Percentiles rank a stretch among this genome's conserved stretches.
Evolutionary conservation across 2,113 vertebrate genomes (phyloP).

Genomic region (Aegotheles bennettii): DNA sequence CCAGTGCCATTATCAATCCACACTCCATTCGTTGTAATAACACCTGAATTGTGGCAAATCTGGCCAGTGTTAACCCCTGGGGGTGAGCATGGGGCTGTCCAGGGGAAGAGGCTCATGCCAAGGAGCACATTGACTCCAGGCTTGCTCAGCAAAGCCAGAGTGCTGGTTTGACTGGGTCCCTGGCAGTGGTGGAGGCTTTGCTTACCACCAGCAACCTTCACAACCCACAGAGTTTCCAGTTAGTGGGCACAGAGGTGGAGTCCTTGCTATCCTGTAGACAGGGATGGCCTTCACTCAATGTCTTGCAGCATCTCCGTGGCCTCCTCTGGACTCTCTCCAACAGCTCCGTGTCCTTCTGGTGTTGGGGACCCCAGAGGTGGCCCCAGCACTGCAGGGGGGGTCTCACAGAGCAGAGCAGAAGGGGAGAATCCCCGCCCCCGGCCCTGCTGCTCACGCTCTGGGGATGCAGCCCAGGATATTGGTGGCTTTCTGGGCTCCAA

Average conservation of each 20-base stretch:
- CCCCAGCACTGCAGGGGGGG: too few relatives aligned
- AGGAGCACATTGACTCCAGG: background rate
- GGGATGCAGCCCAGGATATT: too few relatives aligned
- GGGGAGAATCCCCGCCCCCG: too few relatives aligned
- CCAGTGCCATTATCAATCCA: slow-evolving; percentile 9
- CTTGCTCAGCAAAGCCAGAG: background rate
- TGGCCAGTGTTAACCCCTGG: background rate
- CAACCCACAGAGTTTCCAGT: background rate
- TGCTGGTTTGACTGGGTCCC: background rate
- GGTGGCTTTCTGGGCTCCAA: too few relatives aligned
- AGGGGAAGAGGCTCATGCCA: background rate
- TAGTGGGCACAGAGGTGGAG: background rate
- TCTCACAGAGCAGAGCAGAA: too few relatives aligned
- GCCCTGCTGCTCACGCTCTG: too few relatives aligned
- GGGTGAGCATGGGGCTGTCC: background rate
- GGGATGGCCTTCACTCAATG: too few relatives aligned
- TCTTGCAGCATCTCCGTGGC: too few relatives aligned
- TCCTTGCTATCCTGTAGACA: background rate
- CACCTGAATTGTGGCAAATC: background rate
- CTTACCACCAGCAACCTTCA: background rate
- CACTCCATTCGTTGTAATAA: background rate
- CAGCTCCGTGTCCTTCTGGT: too few relatives aligned
- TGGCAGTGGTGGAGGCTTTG: background rate
- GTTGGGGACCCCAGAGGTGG: too few relatives aligned
- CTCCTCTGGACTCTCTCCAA: too few relatives aligned